Conservation (phyloP, 2,797 vertebrate species). For the Tangara arthus region DNA sequence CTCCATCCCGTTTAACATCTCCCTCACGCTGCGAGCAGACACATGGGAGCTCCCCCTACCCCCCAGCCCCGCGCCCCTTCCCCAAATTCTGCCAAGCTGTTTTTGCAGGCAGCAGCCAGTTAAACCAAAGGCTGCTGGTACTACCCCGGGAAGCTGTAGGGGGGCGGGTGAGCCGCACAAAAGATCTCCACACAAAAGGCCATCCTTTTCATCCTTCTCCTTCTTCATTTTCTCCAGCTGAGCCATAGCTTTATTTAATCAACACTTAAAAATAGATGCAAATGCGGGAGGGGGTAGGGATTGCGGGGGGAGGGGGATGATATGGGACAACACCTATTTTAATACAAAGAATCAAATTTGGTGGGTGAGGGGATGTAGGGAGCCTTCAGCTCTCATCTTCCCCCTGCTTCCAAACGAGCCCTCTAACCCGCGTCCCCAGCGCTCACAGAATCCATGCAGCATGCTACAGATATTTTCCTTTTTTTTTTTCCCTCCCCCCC, state of each 20-base stretch:
- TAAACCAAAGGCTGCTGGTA: constrained; percentile 51
- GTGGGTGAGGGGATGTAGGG: not conserved
- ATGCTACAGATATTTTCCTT: not conserved
- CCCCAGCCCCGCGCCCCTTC: not conserved
- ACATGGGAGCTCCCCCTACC: not conserved
- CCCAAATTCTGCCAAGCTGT: constrained; percentile 39
- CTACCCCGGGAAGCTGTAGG: constrained; percentile 8
- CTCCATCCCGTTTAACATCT: constrained; percentile 55
- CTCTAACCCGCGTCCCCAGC: not conserved
- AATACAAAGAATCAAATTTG: constrained; percentile 53
- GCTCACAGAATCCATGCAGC: not conserved
- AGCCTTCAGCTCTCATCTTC: not conserved
- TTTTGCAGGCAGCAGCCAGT: constrained; percentile 55
- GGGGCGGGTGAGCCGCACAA: constrained; percentile 68
- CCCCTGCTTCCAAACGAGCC: not conserved
- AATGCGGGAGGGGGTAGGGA: not conserved
- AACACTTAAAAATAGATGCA: constrained; percentile 15
- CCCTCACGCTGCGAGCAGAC: constrained; percentile 31
- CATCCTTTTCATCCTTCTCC: constrained; percentile 70
- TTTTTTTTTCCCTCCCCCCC: not conserved
- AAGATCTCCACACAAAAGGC: constrained; percentile 78
- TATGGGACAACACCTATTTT: constrained; percentile 58
- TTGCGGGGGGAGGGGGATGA: not conserved
- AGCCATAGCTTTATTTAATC: constrained; percentile 58
- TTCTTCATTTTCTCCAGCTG: constrained; percentile 71